Conservation (phyloP, 2,888 invertebrate species). For the Chrysina gloriosa region DNA sequence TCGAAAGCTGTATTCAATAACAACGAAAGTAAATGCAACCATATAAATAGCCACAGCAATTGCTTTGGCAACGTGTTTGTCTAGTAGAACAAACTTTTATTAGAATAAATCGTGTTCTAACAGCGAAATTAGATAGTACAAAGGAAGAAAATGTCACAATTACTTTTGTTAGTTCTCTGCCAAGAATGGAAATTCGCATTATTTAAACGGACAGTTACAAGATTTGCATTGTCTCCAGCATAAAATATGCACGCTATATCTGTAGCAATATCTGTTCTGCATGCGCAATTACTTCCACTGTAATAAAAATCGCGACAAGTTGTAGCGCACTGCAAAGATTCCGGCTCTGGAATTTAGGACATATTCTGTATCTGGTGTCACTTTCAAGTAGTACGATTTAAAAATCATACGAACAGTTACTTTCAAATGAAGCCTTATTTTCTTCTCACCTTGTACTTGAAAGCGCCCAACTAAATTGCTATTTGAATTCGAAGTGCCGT, state of each 20-base stretch:
- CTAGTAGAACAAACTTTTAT: too few species aligned
- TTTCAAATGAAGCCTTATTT: conserved; percentile 38
- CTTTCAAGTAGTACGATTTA: conserved; percentile 33
- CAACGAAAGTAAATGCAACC: too few species aligned
- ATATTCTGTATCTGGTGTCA: conserved; percentile 35
- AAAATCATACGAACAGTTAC: conserved; percentile 35
- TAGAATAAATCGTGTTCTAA: too few species aligned
- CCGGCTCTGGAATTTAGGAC: conserved; percentile 31
- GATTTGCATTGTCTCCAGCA: not conserved
- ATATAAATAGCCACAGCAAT: too few species aligned
- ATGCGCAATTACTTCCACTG: conserved; percentile 21
- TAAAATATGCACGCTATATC: conserved; percentile 6
- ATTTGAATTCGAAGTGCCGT: not conserved
- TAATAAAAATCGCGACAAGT: conserved; percentile 17
- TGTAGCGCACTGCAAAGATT: conserved; percentile 27
- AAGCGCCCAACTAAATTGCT: conserved; percentile 11
- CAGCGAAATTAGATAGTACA: too few species aligned
- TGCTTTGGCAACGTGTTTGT: too few species aligned
- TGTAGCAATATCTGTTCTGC: conserved; percentile 20
- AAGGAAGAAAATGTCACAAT: not conserved
- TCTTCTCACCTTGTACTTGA: conserved; percentile 37
- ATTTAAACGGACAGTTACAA: not conserved
- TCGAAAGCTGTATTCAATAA: too few species aligned
- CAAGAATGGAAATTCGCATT: not conserved
- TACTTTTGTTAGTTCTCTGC: not conserved